A percentile compares a stretch with the other conserved stretches of the same genome.
Evolutionary conservation across 2,797 vertebrate species (phyloP).

Genomic region (Apogon hyalosoma): DNA sequence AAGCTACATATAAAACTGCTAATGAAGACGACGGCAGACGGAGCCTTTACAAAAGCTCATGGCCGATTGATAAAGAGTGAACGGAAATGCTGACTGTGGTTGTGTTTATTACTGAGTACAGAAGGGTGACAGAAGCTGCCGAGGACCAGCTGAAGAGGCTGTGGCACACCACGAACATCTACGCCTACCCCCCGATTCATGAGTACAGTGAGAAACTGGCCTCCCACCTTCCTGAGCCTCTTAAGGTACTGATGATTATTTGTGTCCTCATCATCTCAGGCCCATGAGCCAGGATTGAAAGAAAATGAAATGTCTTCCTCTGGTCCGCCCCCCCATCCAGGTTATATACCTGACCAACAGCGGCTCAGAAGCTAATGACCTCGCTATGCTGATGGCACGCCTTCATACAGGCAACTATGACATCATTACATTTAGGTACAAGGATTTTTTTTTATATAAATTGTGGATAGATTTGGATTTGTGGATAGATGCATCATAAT

Average conservation of each 20-base stretch:
- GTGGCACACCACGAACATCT: conserved; percentile 91
- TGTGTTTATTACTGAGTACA: conserved; percentile 53
- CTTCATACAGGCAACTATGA: conserved; percentile 89
- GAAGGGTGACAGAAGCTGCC: conserved; percentile 88
- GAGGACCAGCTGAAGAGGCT: conserved; percentile 88
- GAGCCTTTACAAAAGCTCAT: no score
- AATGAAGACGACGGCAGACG: no score
- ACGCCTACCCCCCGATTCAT: conserved; percentile 86
- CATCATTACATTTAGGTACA: conserved; percentile 91
- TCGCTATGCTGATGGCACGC: conserved; percentile 94
- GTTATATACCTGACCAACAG: conserved; percentile 94
- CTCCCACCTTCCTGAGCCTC: conserved; percentile 89
- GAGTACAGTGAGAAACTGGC: conserved; percentile 92
- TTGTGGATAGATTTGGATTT: neutral
- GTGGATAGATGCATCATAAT: neutral
- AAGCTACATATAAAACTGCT: no score
- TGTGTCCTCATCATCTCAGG: neutral
- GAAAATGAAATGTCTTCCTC: conserved; percentile 9
- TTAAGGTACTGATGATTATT: conserved; percentile 85
- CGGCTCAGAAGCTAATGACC: conserved; percentile 95
- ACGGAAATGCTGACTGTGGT: no score
- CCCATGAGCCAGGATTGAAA: neutral
- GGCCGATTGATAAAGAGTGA: no score
- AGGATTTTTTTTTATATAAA: neutral
- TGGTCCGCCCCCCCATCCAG: conserved; percentile 64